A percentile compares a stretch with the other conserved stretches of the same genome.
Evolutionary conservation across 2,113 vertebrate species (phyloP).

Genomic region (Gallinago media): DNA sequence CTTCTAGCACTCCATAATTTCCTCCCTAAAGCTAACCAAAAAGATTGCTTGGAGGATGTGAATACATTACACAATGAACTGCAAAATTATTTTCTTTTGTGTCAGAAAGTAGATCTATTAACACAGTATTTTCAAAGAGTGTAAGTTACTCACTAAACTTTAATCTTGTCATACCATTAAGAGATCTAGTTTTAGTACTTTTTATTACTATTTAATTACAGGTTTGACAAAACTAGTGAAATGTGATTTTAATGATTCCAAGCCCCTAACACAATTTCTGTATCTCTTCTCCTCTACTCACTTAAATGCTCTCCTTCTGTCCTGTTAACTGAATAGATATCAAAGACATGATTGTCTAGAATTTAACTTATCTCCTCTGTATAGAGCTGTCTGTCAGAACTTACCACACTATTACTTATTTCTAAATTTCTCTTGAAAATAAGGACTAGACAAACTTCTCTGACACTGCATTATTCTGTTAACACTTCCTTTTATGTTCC

Average conservation of each 20-base stretch:
- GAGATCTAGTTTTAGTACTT: neutral
- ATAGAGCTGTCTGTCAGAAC: neutral
- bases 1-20: slow-evolving; percentile 46
- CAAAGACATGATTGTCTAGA: neutral
- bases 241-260: neutral
- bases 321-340: neutral
- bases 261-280: neutral
- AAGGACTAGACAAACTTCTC: neutral
- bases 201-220: neutral
- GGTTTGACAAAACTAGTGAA: neutral
- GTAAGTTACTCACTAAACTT: neutral
- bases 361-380: neutral
- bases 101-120: neutral
- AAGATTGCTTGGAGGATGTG: neutral
- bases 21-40: slow-evolving; percentile 36
- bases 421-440: slow-evolving; percentile 14
- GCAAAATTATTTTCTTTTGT: neutral
- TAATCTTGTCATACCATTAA: neutral
- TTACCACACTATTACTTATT: neutral
- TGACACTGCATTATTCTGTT: neutral
- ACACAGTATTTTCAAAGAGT: neutral
- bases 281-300: neutral
- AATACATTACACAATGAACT: neutral
- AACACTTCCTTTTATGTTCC: neutral
- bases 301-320: neutral